Conservation (phyloP, 2,113 vertebrate species). For the Nicator chloris region DNA sequence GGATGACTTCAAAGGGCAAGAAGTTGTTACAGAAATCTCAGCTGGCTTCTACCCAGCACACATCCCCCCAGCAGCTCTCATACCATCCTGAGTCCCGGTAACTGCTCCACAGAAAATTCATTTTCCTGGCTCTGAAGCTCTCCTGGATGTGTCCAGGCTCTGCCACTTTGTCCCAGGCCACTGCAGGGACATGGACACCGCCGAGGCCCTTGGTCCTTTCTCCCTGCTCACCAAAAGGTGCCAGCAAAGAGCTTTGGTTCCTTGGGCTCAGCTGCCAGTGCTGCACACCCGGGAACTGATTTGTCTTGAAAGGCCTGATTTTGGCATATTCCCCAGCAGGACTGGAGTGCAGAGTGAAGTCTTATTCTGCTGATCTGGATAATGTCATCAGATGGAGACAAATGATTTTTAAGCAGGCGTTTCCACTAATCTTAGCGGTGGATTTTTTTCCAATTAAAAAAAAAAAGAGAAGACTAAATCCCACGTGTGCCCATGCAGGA, state of each 20-base stretch:
- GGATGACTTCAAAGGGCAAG: not conserved
- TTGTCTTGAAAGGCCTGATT: not conserved
- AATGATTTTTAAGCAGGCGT: not conserved
- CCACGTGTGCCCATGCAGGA: not conserved
- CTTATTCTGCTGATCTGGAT: not conserved
- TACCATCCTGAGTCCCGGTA: fast-evolving
- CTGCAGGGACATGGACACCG: not conserved
- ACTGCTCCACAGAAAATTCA: not conserved
- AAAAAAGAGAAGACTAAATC: not conserved
- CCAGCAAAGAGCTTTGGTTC: constrained; percentile 61
- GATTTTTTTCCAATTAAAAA: not conserved
- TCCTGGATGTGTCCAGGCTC: not conserved
- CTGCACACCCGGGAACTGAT: not conserved
- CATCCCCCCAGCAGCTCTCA: not conserved
- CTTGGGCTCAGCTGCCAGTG: not conserved
- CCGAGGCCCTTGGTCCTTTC: not conserved
- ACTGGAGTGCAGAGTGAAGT: not conserved
- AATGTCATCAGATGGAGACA: not conserved
- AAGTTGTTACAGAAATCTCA: not conserved
- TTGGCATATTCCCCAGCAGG: not conserved
- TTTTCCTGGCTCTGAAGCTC: not conserved
- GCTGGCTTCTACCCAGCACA: not conserved
- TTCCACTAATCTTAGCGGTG: not conserved
- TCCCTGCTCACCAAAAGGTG: constrained; percentile 49
- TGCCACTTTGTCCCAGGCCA: not conserved